Conservation (phyloP, 2,113 vertebrate species). For the Elephas maximus region DNA sequence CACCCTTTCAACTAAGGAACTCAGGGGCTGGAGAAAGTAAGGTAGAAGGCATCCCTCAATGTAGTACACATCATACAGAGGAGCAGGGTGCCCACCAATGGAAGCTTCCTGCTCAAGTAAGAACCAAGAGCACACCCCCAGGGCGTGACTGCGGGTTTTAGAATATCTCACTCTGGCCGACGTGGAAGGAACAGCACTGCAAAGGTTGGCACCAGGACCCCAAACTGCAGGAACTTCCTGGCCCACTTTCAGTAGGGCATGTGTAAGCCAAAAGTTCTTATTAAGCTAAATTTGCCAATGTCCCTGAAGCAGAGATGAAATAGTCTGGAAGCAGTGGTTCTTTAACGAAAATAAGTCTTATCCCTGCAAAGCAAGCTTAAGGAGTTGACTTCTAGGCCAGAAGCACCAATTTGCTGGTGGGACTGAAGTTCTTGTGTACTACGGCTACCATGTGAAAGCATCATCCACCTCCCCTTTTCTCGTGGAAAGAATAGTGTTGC, state of each 20-base stretch:
- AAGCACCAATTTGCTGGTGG: no score
- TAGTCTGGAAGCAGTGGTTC: not conserved
- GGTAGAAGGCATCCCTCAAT: not conserved
- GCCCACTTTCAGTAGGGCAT: not conserved
- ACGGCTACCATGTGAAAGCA: not conserved
- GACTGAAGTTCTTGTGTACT: not conserved
- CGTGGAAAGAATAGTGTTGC: not conserved
- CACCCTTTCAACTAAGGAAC: not conserved
- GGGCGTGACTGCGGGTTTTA: rapidly evolving
- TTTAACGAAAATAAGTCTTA: not conserved
- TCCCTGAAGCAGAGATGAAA: not conserved
- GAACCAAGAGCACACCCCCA: not conserved
- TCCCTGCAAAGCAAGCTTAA: not conserved
- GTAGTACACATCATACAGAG: rapidly evolving
- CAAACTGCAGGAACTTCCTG: not conserved
- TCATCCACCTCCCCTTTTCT: not conserved
- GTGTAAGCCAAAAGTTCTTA: not conserved
- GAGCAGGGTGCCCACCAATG: not conserved
- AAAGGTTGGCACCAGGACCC: not conserved
- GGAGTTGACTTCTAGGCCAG: not conserved
- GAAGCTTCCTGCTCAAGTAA: not conserved
- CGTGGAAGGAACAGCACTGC: rapidly evolving
- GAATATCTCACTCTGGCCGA: rapidly evolving
- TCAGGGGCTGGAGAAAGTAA: not conserved
- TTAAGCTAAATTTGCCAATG: not conserved